phyloP scores from a whole-genome alignment of 2,797 vertebrate species.

The Myoxocephalus aenaeus region DNA sequence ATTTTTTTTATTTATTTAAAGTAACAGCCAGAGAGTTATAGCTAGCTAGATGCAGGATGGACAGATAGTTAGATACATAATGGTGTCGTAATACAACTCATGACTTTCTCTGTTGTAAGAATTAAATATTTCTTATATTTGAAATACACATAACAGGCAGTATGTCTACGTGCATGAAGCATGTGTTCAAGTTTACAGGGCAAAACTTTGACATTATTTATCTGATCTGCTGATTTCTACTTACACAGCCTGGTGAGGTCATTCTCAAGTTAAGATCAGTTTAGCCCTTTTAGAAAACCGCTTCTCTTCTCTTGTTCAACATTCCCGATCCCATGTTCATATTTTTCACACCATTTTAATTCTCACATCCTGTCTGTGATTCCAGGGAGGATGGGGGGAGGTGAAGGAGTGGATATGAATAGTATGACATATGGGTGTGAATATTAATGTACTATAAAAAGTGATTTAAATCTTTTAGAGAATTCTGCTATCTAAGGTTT shows the following conservation, averaged over 20 bases:
- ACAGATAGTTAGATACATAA: background rate
- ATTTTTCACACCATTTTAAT: slow-evolving; percentile 27
- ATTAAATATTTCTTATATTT: slow-evolving; percentile 15
- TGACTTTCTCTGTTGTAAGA: background rate
- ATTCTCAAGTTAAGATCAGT: slow-evolving; percentile 24
- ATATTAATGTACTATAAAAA: slow-evolving; percentile 53
- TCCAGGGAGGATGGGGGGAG: background rate
- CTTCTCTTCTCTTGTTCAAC: slow-evolving; percentile 9
- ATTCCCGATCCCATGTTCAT: slow-evolving; percentile 13
- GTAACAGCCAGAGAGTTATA: slow-evolving; percentile 26
- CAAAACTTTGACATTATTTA: slow-evolving; percentile 27
- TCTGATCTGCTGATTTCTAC: slow-evolving; percentile 25
- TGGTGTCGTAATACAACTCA: background rate
- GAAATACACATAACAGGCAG: slow-evolving; percentile 11
- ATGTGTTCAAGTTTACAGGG: slow-evolving; percentile 18
- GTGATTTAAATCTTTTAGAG: slow-evolving; percentile 38
- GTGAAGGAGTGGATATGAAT: slow-evolving; percentile 25
- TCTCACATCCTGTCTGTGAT: slow-evolving; percentile 21
- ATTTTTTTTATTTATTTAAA: background rate
- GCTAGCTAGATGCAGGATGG: background rate
- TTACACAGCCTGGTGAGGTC: slow-evolving; percentile 1
- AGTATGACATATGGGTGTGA: slow-evolving; percentile 49
- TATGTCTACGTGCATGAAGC: slow-evolving; percentile 15
- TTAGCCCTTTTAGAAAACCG: background rate
- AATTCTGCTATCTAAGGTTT: slow-evolving; percentile 43